Base-by-base conservation (phyloP, 2,888 invertebrate genomes). In the Subacronicta megacephala region DNA sequence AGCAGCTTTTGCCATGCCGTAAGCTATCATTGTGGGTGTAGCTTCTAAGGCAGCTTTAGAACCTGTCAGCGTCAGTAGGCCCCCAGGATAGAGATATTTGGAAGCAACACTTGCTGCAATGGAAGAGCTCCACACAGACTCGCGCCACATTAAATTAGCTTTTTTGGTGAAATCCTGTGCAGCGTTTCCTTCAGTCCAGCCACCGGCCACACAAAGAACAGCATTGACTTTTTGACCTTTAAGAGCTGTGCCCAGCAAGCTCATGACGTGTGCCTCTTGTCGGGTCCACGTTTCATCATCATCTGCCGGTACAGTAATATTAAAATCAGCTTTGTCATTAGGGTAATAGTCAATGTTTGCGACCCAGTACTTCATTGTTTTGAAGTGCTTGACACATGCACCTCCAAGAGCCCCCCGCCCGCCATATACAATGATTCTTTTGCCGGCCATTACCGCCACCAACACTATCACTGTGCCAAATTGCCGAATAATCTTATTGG, bases 151-250 rank as follows among this genome's bases (percentile, higher is more conserved):
- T 43, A 98, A 87, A 80, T 99, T 99, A 5, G 97, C 95, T 85
- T 97, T 99, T 87, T 98, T 98, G 42, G 98, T 95, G 69, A 99
- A 96, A 83, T 98, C 99, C 92, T 97, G 97, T 51, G 95, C 95
- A 9, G 98, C 97, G 95, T 98, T 99, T 23, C 99, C 99, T 46
- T 99, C 98, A 40, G 99, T 98, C 99, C 99, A 99, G 47, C 99
- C 99, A 42, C 99, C 99, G 62, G 99, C 99, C 16, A 99, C 99
- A 92, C 99, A 99, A 78, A 99, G 97, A 41, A 99, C 96, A 23
- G 98, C 99, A 94, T 99, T 99, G 76, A 99, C 90, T 94, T 99
- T 98, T 54, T 97, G 95, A 61, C 96, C 96, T 75, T 96, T 95
- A 35, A 98, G 89, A n/a, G 96, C 95, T 26, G 95, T 89, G 29